Percentiles rank a stretch among this genome's conserved stretches.
Evolutionary conservation across 2,113 vertebrate species (phyloP).

Genomic region (Mobula hypostoma): DNA sequence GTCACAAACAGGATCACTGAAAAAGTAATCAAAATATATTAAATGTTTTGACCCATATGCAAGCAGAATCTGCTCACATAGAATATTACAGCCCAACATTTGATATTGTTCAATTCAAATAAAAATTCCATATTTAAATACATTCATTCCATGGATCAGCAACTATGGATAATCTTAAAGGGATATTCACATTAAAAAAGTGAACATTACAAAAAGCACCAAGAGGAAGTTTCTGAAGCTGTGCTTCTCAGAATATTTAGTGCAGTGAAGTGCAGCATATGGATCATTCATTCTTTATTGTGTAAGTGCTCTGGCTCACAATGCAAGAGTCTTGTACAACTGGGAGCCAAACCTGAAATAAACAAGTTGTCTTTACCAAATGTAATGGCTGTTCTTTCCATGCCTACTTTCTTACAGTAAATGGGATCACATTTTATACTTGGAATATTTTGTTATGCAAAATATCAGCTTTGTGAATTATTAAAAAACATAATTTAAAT

Average conservation of each 20-base stretch:
- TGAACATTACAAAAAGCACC: not conserved
- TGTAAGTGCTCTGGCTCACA: not conserved
- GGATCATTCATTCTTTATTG: not conserved
- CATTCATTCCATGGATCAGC: not conserved
- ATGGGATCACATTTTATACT: not conserved
- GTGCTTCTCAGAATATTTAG: not conserved
- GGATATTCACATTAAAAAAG: not conserved
- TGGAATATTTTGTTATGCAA: not conserved
- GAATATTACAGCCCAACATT: not conserved
- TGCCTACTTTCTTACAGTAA: not conserved
- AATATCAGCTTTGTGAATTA: not conserved
- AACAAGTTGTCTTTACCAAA: not conserved
- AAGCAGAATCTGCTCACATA: not conserved
- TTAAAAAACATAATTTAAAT: not conserved
- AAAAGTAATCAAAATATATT: not conserved
- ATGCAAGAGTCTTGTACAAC: not conserved
- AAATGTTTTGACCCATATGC: not conserved
- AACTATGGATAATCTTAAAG: not conserved
- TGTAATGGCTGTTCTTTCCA: not conserved
- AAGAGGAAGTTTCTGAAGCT: not conserved
- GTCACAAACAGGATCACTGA: not conserved
- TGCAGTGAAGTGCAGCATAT: not conserved
- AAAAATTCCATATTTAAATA: not conserved
- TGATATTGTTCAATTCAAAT: not conserved
- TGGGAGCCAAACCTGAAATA: not conserved